A percentile compares a stretch with the other conserved stretches of the same genome.
phyloP scores from a whole-genome alignment of 1,140 invertebrate genomes.

The Plectrocnemia conspersa region DNA sequence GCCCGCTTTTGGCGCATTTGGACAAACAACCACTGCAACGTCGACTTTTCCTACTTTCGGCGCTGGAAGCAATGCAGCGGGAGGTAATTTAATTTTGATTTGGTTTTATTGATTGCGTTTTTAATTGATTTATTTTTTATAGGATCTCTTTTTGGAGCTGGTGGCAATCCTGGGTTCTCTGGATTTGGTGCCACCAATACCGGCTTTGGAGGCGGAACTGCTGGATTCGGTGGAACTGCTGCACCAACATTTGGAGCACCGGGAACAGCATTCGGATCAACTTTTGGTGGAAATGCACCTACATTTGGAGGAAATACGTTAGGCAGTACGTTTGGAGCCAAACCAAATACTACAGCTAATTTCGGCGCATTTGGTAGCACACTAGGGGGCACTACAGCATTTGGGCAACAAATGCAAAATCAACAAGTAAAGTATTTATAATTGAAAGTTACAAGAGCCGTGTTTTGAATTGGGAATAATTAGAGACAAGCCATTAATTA shows the following conservation, averaged over 20 bases:
- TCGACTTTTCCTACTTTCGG: constrained; percentile 38
- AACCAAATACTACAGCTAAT: constrained; percentile 40
- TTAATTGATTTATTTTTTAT: constrained; percentile 9
- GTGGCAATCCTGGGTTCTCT: constrained; percentile 43
- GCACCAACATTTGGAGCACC: constrained; percentile 32
- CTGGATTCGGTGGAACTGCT: constrained; percentile 35
- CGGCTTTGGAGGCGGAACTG: constrained; percentile 40
- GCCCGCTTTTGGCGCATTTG: constrained; percentile 30
- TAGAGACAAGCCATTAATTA: not conserved
- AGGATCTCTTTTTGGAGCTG: constrained; percentile 45
- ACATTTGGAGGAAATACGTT: constrained; percentile 43
- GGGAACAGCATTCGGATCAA: constrained; percentile 38
- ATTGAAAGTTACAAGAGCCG: too few species aligned
- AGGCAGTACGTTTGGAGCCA: constrained; percentile 45
- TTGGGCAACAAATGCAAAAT: constrained; percentile 41
- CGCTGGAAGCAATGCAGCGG: constrained; percentile 26
- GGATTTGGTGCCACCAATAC: constrained; percentile 42
- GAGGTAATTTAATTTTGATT: constrained; percentile 5
- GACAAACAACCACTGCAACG: constrained; percentile 32
- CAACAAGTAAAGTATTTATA: too few species aligned
- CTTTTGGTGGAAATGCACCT: constrained; percentile 35
- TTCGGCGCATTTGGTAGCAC: constrained; percentile 45
- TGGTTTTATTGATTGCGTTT: not conserved
- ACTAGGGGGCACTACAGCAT: not conserved
- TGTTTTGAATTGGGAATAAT: too few species aligned